These are phyloP conservation scores for Symphodus melops DNA, from an alignment of 2,113 vertebrate genomes.

Conservation along the genomic window DNA sequence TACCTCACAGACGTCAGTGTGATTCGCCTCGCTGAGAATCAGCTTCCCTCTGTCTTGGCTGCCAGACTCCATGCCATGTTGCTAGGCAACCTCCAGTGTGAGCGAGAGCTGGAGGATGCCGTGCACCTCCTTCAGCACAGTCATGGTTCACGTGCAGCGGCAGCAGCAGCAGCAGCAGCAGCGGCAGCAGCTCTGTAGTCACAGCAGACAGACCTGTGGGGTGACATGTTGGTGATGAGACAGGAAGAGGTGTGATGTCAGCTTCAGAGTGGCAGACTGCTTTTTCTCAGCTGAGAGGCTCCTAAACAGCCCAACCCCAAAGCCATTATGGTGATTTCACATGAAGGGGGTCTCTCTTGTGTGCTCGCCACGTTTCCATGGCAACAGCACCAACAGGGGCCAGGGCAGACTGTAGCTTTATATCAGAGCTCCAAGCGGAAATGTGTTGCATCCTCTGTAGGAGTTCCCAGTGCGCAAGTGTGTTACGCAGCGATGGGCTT, in stretches of 20 bases:
- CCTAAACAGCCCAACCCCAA: background rate
- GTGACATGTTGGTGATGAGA: background rate
- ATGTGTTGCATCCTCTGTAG: background rate
- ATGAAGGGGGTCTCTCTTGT: background rate
- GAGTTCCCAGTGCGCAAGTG: constrained; percentile 19
- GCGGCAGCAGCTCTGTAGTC: constrained; percentile 8
- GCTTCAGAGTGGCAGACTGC: background rate
- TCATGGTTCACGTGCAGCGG: constrained; percentile 57
- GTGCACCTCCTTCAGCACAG: constrained; percentile 58
- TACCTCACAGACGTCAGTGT: constrained; percentile 38
- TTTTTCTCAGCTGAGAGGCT: constrained; percentile 18
- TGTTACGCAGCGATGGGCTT: background rate
- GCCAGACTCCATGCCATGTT: constrained; percentile 74
- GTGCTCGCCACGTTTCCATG: constrained; percentile 63
- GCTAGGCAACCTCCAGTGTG: constrained; percentile 78
- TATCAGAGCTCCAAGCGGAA: constrained; percentile 24
- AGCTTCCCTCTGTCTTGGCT: constrained; percentile 63
- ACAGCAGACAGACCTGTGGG: background rate
- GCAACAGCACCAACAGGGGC: constrained; percentile 66
- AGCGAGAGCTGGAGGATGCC: constrained; percentile 21
- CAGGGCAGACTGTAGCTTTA: constrained; percentile 16
- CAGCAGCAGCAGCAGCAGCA: constrained; percentile 21
- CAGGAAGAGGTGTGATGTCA: background rate
- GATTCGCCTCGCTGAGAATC: constrained; percentile 41
- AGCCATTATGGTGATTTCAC: constrained; percentile 30